Evolutionary conservation across 2,888 invertebrate genomes (phyloP).

Genomic region (Leptinotarsa peninsularis): DNA sequence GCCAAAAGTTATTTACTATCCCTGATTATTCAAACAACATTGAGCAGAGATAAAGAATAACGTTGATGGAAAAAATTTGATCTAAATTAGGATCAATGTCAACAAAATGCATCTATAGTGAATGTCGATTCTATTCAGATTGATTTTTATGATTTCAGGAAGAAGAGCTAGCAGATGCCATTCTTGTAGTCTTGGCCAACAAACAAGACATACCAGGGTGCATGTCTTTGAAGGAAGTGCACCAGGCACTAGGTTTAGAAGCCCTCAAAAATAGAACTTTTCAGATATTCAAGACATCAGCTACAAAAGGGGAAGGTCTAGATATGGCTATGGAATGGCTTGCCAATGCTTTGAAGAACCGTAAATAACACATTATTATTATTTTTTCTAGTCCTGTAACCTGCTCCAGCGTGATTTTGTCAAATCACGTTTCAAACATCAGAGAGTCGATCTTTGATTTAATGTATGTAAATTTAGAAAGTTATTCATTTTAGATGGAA

Average conservation of each 20-base stretch:
- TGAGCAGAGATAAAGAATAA: too few relatives aligned
- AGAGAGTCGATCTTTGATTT: conserved; percentile 35
- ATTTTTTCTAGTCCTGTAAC: conserved; percentile 51
- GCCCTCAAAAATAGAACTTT: conserved; percentile 96
- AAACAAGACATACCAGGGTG: conserved; percentile 99
- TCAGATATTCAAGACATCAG: conserved; percentile 99
- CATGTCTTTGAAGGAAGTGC: conserved; percentile 95
- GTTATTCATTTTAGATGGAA: not conserved
- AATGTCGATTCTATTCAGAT: conserved; percentile 7
- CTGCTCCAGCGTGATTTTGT: conserved; percentile 36
- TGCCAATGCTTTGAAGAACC: conserved; percentile 88
- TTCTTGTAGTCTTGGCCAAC: conserved; percentile 96
- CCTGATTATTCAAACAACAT: too few relatives aligned
- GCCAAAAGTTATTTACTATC: too few relatives aligned
- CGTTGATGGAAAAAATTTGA: too few relatives aligned
- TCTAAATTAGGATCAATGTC: too few relatives aligned
- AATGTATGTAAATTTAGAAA: conserved; percentile 1
- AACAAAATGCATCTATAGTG: not conserved
- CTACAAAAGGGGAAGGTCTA: conserved; percentile 96
- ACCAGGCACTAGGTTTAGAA: conserved; percentile 94
- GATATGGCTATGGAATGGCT: conserved; percentile 99
- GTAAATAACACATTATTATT: conserved; percentile 75
- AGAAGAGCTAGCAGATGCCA: conserved; percentile 95
- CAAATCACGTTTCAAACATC: conserved; percentile 38
- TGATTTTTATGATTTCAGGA: conserved; percentile 73